Evolutionary conservation across 2,888 invertebrate species (phyloP).

Genomic region (Perizoma flavofasciatum): DNA sequence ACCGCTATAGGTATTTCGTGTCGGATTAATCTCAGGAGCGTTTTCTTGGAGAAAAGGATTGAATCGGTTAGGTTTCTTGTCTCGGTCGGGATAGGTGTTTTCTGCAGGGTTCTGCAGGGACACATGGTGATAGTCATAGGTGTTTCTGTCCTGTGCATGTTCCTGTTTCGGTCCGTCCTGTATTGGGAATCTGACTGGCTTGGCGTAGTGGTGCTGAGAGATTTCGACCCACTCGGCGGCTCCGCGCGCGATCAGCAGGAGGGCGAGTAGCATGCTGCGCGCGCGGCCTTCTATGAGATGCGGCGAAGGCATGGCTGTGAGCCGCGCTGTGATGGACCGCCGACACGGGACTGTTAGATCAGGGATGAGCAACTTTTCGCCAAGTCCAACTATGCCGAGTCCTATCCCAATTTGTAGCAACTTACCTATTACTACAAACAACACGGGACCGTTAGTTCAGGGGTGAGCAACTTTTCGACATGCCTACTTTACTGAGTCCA

Average conservation of each 20-base stretch:
- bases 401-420: no score
- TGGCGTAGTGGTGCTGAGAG: slow-evolving; percentile 65
- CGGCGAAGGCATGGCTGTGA: slow-evolving; percentile 44
- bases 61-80: background rate
- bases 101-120: slow-evolving; percentile 1
- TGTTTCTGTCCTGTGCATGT: background rate
- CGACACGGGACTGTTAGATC: slow-evolving; percentile 47
- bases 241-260: slow-evolving; percentile 50
- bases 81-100: background rate
- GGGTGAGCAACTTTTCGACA: no score
- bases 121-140: slow-evolving; percentile 3
- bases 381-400: no score
- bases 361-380: slow-evolving; percentile 48
- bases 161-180: background rate
- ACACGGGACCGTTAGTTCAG: no score
- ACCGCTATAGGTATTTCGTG: background rate
- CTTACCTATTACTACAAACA: no score
- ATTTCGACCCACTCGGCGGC: slow-evolving; percentile 75
- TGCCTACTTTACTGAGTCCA: no score
- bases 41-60: slow-evolving; percentile 7
- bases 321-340: slow-evolving; percentile 50
- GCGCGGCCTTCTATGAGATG: no score
- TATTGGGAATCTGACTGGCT: slow-evolving; percentile 39
- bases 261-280: slow-evolving; percentile 37
- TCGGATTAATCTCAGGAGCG: background rate